Evolutionary conservation across 2,888 invertebrate species (phyloP), one percentile per base, ranked within the genome.

Genomic region (Diarsia brunnea): DNA sequence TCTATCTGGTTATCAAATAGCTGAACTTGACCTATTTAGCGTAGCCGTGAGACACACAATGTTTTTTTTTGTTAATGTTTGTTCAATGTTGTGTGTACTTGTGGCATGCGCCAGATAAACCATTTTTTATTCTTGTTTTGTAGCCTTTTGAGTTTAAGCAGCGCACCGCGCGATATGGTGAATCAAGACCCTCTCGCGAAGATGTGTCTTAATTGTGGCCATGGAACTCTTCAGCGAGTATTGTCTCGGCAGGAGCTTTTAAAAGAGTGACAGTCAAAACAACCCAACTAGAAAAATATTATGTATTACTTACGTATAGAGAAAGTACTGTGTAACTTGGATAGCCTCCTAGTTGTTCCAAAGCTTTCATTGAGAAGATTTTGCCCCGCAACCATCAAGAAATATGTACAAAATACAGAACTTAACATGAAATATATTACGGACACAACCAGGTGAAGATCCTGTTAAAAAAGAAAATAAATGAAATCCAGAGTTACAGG

Each of bases 321-420:
- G 2, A 69, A 58, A 1, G 8, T 64, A 21, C 31, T 69, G 51
- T 80, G 71, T 45, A 85, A 51, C 64, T 66, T 74, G 0, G 81
- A 61, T 5, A 86, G 24, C 12, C 19, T 1, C 49, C 69, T 77
- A 2, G 55, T 51, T 2, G 69, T 38, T 47, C 1, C 47, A 10
- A 2, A 27, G 16, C 47, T 24, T 81, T 84, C 75, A 38, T 86
- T 81, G 0, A 51, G 11, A 0, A 85, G 21, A 24, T 72, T 75
- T 51, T 85, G 86, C 0, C 86, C 79, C 0, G 84, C 65, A 68
- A 51, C n/a, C 27, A 75, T 53, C 0, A 69, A n/a, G 19, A 73
- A 60, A 27, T 47, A 69, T 24, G 78, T 68, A 10, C 65, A 65
- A 64, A 73, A 68, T 11, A 75, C 10, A 16, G 80, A 69, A 66